These are phyloP conservation scores for Enteromius treurensis DNA, from an alignment of 2,797 vertebrate species.

Conservation along the genomic window DNA sequence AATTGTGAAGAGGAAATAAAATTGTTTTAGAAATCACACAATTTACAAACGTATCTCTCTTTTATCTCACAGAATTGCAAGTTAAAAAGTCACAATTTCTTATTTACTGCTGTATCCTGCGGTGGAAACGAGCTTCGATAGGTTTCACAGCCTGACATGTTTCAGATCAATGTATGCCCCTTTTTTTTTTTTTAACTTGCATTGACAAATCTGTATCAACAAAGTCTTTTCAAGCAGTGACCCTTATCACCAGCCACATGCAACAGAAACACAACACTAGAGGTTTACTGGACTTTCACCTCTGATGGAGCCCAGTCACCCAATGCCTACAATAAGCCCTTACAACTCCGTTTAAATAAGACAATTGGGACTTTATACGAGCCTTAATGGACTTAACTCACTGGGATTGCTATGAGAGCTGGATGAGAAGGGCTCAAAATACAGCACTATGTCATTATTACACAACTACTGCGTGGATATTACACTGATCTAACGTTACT, in stretches of 20 bases:
- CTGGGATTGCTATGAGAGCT: neutral
- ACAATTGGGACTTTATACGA: neutral
- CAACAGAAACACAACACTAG: neutral
- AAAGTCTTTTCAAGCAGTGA: neutral
- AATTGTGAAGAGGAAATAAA: too few species aligned
- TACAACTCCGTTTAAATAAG: neutral
- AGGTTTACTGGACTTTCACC: conserved; percentile 31
- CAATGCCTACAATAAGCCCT: neutral
- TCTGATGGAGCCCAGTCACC: neutral
- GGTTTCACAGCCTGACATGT: neutral
- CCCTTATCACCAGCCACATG: conserved; percentile 3
- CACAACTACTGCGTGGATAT: neutral
- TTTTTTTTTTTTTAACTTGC: neutral
- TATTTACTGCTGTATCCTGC: neutral
- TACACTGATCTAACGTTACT: neutral
- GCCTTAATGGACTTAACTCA: neutral
- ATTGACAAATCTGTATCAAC: neutral
- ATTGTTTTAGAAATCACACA: neutral
- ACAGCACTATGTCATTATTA: neutral
- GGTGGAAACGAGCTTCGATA: neutral
- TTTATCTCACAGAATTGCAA: neutral
- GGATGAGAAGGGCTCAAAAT: neutral
- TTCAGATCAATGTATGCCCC: neutral
- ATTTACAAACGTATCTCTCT: neutral
- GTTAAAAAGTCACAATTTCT: too few species aligned